Base-by-base conservation (phyloP, 2,113 vertebrate genomes). In the Atherinomorus stipes region DNA sequence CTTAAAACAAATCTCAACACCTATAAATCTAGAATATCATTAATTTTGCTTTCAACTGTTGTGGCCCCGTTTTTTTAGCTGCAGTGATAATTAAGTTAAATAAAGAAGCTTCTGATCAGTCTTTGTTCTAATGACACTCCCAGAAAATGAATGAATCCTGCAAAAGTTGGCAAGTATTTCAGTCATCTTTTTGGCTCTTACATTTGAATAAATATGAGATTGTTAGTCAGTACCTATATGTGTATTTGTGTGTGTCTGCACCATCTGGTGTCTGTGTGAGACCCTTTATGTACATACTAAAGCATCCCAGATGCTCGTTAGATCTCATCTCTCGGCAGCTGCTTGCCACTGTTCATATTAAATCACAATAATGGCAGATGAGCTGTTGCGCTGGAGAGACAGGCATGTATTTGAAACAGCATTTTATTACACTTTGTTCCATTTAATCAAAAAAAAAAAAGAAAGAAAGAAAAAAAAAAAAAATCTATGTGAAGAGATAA, bases 81-180 rank as follows among this genome's bases (percentile, higher is more conserved):
- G 47, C 37, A 15, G 53, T 57, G 37, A 45, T 68, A 42, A 52
- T 75, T 60, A 42, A 62, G 67, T 77, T 80, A 77, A 85, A 85
- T 34, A 19, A 66, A 78, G 50, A 64, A 59, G 54, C 58, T 59
- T 64, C 28, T 93, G 93, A 95, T 95, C 93, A 93, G 94, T 95
- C 95, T 87, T 92, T 94, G 92, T 92, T 95, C 91, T 94, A 96
- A 95, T 94, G 78, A 83, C 56, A 63, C 78, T 75, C 60, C n/a
- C 21, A 53, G 91, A 88, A 95, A 94, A 70, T 25, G 89, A 92
- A 45, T 93, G 94, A 95, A 96, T 94, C 90, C 85, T 78, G 23
- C 70, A 78, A 80, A 89, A 85, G 94, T 93, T 92, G 94, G 89
- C 91, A 94, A 85, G 91, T 88, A 95, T 93, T 90, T 92, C 76